phyloP scores from a whole-genome alignment of 2,797 vertebrate species.

The Vultur gryphus region DNA sequence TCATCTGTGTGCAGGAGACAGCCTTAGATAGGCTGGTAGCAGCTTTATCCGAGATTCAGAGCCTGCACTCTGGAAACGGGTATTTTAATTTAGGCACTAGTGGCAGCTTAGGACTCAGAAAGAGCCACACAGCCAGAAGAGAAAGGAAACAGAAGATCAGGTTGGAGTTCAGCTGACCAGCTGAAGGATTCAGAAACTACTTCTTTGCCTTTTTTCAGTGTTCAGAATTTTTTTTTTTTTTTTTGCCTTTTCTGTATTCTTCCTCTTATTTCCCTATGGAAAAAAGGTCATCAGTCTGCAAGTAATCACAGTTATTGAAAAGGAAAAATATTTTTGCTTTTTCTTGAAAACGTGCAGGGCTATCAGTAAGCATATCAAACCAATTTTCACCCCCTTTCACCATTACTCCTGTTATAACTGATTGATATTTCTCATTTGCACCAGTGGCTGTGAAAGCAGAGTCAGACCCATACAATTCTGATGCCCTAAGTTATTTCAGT shows the following conservation, averaged over 20 bases:
- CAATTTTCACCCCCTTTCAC: not conserved
- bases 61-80: not conserved
- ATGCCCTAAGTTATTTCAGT: not conserved
- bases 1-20: not conserved
- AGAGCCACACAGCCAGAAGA: not conserved
- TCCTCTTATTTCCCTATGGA: not conserved
- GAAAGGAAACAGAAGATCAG: not conserved
- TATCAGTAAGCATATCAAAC: not conserved
- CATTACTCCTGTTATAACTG: not conserved
- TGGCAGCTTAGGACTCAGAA: not conserved
- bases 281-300: not conserved
- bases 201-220: not conserved
- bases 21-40: not conserved
- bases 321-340: not conserved
- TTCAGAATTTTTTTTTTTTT: not conserved
- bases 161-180: not conserved
- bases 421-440: not conserved
- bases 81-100: not conserved
- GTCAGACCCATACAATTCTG: not conserved
- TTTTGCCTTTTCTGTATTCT: not conserved
- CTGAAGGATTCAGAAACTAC: not conserved
- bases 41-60: not conserved
- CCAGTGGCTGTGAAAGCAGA: not conserved
- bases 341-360: not conserved
- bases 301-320: not conserved